Evolutionary conservation across 2,797 vertebrate genomes (phyloP), one percentile per base, ranked within the genome.

Genomic region (Myripristis jacobus): DNA sequence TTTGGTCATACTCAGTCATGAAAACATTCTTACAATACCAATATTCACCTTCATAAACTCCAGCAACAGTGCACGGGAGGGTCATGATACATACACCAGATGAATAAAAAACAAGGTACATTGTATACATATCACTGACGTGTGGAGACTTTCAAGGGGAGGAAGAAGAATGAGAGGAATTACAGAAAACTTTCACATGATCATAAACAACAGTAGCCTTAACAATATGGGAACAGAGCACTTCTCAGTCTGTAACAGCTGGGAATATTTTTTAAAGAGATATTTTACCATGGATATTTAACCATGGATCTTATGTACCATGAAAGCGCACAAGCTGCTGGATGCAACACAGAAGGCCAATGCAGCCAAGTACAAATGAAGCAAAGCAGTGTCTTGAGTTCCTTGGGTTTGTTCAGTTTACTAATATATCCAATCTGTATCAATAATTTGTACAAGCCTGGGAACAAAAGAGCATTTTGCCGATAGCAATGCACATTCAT

Each of bases 81-180:
- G 36, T 71, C 57, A 83, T 74, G 59, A 77, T 72, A 79, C 53
- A 82, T 29, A 86, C 70, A 86, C 56, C 34, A 71, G 85, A 81
- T 57, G 19, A 83, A 88, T 81, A 86, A 76, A n/a, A 87, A 86
- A 85, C 57, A 87, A 80, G 29, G 46, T 73, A 87, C 65, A 78
- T 82, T 63, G 86, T 64, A 73, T 81, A 86, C 77, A 86, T 75
- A 72, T 89, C 75, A 86, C 68, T 71, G 67, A 81, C 67, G 60
- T 79, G 44, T 63, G 64, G 53, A 83, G 68, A 73, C 72, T 66
- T 69, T 41, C 65, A 77, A 60, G 73, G 65, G 77, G 43, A 72
- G 60, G 8, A 31, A 29, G 41, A 46, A 34, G 13, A 70, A 60
- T 51, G 3, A 31, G 68, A 76, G 77, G 51, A 58, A 75, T 78